These are phyloP conservation scores for Eucidaris tribuloides DNA, from an alignment of 35 echinoderm and acorn worm species.

Conservation along the genomic window DNA sequence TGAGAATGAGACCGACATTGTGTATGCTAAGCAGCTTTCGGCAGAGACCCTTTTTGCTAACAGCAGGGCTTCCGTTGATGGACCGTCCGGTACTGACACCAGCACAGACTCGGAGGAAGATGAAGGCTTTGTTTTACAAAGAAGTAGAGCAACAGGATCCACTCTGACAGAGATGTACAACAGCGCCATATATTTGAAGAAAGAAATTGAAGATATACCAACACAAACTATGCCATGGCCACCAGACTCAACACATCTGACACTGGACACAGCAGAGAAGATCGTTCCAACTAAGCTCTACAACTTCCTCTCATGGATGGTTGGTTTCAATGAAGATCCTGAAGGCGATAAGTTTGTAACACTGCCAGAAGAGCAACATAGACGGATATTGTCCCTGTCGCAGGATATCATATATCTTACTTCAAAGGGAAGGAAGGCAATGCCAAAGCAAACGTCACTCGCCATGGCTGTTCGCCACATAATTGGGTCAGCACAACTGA, in stretches of 20 bases:
- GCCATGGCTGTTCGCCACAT: slow-evolving; percentile 72
- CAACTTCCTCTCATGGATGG: slow-evolving; percentile 66
- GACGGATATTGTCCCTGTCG: slow-evolving; percentile 16
- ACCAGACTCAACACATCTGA: slow-evolving; percentile 3
- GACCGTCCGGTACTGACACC: too few relatives aligned
- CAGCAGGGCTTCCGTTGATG: too few relatives aligned
- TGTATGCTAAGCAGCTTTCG: too few relatives aligned
- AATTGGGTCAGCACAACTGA: slow-evolving; percentile 46
- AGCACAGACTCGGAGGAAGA: too few relatives aligned
- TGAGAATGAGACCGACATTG: too few relatives aligned
- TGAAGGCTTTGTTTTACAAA: too few relatives aligned
- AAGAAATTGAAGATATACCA: too few relatives aligned
- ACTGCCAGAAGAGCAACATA: background rate
- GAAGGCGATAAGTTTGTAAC: background rate
- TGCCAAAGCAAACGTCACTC: slow-evolving; percentile 65
- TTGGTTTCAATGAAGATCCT: slow-evolving; percentile 5
- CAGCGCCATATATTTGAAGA: too few relatives aligned
- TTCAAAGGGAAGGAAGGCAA: slow-evolving; percentile 29
- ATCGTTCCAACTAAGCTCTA: slow-evolving; percentile 21
- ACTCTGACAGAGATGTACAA: too few relatives aligned
- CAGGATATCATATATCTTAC: slow-evolving; percentile 55
- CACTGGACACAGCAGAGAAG: background rate
- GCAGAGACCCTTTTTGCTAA: too few relatives aligned
- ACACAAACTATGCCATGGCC: too few relatives aligned
- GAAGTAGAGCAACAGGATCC: too few relatives aligned